phyloP scores from a whole-genome alignment of 2,797 vertebrate species.

The Cossypha dichroa region DNA sequence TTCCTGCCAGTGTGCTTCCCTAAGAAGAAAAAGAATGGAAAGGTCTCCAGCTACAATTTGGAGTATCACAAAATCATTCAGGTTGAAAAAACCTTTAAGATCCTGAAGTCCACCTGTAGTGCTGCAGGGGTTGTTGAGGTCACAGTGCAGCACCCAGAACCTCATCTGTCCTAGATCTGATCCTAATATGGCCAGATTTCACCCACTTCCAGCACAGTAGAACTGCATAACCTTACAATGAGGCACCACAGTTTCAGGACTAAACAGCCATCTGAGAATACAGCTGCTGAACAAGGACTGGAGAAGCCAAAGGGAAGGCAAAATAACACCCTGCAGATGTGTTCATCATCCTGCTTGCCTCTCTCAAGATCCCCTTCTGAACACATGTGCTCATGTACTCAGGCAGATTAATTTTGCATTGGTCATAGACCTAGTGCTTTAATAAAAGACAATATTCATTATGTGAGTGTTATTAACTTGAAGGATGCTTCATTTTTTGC shows the following conservation, averaged over 20 bases:
- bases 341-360: background rate
- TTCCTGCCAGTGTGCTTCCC: background rate
- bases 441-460: slow-evolving; percentile 16
- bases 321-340: background rate
- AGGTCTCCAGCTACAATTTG: background rate
- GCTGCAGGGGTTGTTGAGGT: background rate
- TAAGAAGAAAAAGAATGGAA: background rate
- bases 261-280: background rate
- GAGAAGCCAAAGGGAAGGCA: background rate
- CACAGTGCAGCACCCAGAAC: background rate
- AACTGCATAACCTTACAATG: background rate
- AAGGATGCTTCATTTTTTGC: slow-evolving; percentile 11
- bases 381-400: background rate
- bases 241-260: background rate
- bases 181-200: background rate
- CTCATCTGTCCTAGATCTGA: background rate
- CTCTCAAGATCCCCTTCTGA: background rate
- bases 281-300: background rate
- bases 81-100: background rate
- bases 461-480: background rate
- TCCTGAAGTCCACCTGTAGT: background rate
- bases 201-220: background rate
- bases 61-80: background rate
- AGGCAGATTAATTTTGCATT: slow-evolving; percentile 8
- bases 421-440: background rate